Base-by-base conservation (phyloP, 2,888 invertebrate genomes). In the Cryptophagus acutangulus region DNA sequence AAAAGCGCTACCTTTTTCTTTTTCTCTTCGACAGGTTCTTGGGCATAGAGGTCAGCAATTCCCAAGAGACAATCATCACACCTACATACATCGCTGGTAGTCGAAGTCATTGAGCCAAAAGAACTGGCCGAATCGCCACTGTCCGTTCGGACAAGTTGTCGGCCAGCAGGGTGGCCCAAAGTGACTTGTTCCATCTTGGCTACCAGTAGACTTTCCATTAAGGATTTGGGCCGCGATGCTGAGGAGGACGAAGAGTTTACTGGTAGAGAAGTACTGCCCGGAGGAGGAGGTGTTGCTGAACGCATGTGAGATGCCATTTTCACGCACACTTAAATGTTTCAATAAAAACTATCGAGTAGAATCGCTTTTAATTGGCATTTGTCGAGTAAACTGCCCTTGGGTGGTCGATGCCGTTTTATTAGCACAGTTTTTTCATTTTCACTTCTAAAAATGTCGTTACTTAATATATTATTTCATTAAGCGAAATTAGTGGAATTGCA, bases 41-140 rank as follows among this genome's bases (percentile, higher is more conserved):
- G 73, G 59, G 76, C 74, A 63, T 85, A 84, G 52, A 81, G 75
- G 71, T 88, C 88, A 51, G 81, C 86, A 50, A 88, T 88, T 3
- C 87, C 88, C 51, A 88, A 74, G 45, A 88, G 71, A 57, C 88
- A 88, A 67, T 89, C 88, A 63, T 88, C 88, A 65, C 88, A 89
- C 46, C 81, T 75, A 67, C 88, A 88, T 51, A 87, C 81, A 60
- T 86, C 86, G 65, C 82, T 82, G 3, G 79, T 73, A 48, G 78
- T 58, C 4, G 86, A 85, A 41, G 81, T 79, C 63, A 76, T 73
- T 1, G 84, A 84, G 12, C 81, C 77, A 40, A 80, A 73, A 39
- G 84, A 84, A 65, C 84, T 82, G 54, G 79, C 79, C 49, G 83
- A 83, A 63, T 87, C 87, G 66, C 84, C 74, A 4, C 87, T 87